A percentile compares a stretch with the other conserved stretches of the same genome.
phyloP scores from a whole-genome alignment of 2,113 vertebrate genomes.

The Triplophysa rosa region DNA sequence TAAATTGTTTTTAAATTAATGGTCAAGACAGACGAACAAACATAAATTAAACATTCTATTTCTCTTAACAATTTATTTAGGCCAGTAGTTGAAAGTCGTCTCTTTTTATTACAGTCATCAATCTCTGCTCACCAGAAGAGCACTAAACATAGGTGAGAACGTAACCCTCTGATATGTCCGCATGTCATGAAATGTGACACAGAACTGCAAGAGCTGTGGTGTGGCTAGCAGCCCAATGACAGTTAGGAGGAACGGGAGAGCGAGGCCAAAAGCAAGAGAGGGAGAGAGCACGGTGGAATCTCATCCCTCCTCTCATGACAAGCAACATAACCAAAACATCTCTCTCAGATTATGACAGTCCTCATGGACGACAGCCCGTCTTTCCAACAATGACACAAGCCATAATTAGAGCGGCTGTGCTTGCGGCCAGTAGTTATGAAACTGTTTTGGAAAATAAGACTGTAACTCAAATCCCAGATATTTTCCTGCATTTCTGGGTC shows the following conservation, averaged over 20 bases:
- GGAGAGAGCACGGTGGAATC: conserved; percentile 27
- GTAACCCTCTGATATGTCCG: conserved; percentile 55
- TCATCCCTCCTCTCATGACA: conserved; percentile 14
- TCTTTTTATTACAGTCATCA: background rate
- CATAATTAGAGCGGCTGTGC: conserved; percentile 34
- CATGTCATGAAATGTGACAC: conserved; percentile 54
- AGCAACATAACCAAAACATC: conserved; percentile 18
- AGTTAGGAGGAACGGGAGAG: background rate
- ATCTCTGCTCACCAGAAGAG: background rate
- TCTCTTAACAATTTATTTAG: background rate
- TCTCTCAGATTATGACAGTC: conserved; percentile 39
- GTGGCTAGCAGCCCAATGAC: conserved; percentile 24
- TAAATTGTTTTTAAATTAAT: background rate
- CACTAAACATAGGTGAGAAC: conserved; percentile 50
- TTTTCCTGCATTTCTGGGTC: background rate
- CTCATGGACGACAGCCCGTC: background rate
- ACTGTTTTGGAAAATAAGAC: conserved; percentile 15
- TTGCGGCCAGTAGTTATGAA: conserved; percentile 42
- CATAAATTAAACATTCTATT: background rate
- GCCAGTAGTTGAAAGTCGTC: background rate
- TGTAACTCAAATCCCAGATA: conserved; percentile 4
- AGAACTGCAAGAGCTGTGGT: conserved; percentile 48
- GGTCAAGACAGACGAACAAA: background rate
- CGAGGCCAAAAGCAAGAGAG: conserved; percentile 12
- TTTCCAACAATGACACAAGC: conserved; percentile 9